Evolutionary conservation across 2,888 invertebrate genomes (phyloP).

Genomic region (Pediacus dermestoides): DNA sequence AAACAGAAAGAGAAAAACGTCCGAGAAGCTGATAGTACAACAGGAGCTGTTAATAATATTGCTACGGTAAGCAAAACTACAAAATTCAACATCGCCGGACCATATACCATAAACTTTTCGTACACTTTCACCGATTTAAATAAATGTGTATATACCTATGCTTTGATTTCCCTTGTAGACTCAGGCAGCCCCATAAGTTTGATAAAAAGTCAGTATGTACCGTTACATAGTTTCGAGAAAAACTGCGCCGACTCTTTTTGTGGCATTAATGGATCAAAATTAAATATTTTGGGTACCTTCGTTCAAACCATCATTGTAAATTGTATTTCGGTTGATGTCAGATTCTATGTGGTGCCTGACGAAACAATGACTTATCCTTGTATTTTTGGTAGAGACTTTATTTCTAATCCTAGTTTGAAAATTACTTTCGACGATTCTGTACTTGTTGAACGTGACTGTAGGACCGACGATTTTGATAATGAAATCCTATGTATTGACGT

Average conservation of each 20-base stretch:
- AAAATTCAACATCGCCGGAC: too few species aligned
- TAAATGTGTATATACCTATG: conserved; percentile 1
- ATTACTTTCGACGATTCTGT: too few species aligned
- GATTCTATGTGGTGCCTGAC: neutral
- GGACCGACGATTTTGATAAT: too few species aligned
- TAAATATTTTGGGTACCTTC: neutral
- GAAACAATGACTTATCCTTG: neutral
- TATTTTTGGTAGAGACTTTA: conserved; percentile 1
- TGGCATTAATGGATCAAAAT: neutral
- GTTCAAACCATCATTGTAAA: neutral
- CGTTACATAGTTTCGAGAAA: too few species aligned
- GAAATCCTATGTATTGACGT: too few species aligned
- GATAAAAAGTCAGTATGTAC: neutral
- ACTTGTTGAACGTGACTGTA: too few species aligned
- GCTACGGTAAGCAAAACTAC: neutral
- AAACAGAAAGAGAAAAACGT: neutral
- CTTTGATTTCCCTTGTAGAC: neutral
- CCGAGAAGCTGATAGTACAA: conserved; percentile 3
- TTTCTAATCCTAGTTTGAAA: neutral
- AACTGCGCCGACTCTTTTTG: too few species aligned
- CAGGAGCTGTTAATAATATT: neutral
- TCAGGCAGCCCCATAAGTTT: conserved; percentile 5
- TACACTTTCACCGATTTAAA: neutral
- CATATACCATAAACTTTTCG: neutral
- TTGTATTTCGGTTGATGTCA: neutral